Base-by-base conservation (phyloP, 2,888 invertebrate species). In the Leptopterna dolabrata region DNA sequence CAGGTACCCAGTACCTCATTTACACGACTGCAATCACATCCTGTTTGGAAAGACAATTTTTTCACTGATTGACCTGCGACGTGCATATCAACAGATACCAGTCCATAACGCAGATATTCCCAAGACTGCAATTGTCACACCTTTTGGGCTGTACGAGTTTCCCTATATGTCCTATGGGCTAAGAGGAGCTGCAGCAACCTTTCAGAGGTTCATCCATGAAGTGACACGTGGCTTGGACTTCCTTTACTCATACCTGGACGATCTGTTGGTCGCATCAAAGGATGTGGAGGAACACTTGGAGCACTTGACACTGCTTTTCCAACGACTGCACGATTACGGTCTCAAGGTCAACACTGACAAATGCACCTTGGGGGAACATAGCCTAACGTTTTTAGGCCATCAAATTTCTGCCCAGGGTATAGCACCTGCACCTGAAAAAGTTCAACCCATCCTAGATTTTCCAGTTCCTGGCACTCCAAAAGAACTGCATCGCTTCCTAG, bases 1-100 rank as follows among this genome's bases (percentile, higher is more conserved):
- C 87, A 43, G 90, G 7, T 91, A 91, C 71, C 91, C 91, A 0
- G 86, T 91, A 7, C 90, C 90, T 2, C 90, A 90, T 71, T 88
- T 90, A 11, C 88, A 90, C 16, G 91, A 91, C 88, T 30, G 30
- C 51, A 90, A 27, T 14, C 14, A 1, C 89, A 88, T 89, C 16
- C 63, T 63, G 4, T 16, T 9, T 16, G 63, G 63, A 7, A 63
- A 63, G 16, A 63, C 63, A n/a, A 63, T 63, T 19, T 63, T 63
- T 16, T 9, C 9, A 6, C 4, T 9, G 63, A 24, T 63, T 16
- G 63, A 63, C 16, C 16, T 63, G 7, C n/a, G 4, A 16, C 7
- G 16, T 4, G 63, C 63, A 6, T 63, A 63, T 16, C 63, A 63
- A 4, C 63, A 63, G 63, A 63, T 63, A 19, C 63, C 19, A 19